Evolutionary conservation across 2,113 vertebrate genomes (phyloP).

Genomic region (Heteronetta atricapilla): DNA sequence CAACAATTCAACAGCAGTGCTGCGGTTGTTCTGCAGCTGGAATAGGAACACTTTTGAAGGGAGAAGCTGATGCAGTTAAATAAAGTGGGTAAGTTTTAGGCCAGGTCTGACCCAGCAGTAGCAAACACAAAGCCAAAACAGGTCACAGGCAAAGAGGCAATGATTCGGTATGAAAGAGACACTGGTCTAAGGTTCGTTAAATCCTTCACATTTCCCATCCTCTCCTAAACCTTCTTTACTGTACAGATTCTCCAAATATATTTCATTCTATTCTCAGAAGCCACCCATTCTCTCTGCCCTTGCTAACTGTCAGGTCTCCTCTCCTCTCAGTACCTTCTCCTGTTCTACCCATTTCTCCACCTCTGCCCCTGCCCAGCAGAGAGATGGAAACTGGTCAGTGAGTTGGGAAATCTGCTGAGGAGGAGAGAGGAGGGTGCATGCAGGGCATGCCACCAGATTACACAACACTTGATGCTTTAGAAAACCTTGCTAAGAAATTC

Average conservation of each 20-base stretch:
- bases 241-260: not conserved
- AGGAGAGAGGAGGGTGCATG: not conserved
- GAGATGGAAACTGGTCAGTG: not conserved
- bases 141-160: not conserved
- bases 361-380: not conserved
- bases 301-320: not conserved
- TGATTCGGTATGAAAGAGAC: not conserved
- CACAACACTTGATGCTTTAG: not conserved
- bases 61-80: not conserved
- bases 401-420: not conserved
- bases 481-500: not conserved
- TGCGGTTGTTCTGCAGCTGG: not conserved
- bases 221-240: not conserved
- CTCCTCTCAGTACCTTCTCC: not conserved
- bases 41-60: not conserved
- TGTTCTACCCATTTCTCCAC: not conserved
- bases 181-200: not conserved
- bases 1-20: not conserved
- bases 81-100: not conserved
- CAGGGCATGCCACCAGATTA: not conserved
- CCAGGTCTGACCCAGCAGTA: not conserved
- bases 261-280: not conserved
- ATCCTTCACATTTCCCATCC: not conserved
- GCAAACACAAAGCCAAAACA: not conserved
- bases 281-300: not conserved